These are phyloP conservation scores for Drosophila bocki DNA, from an alignment of 1,140 invertebrate genomes.

Conservation along the genomic window DNA sequence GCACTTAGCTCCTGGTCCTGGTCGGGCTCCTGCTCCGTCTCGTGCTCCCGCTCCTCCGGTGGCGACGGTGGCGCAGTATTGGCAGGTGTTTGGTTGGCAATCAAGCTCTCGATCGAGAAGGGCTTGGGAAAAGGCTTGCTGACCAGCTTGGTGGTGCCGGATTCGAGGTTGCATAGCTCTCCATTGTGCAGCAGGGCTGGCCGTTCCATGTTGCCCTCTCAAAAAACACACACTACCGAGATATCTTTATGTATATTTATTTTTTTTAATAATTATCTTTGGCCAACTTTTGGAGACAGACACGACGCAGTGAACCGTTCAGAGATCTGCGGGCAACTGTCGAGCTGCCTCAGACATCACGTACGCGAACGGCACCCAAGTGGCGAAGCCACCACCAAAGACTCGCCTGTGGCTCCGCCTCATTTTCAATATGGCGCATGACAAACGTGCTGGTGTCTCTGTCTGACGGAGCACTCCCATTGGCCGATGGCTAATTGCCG, in stretches of 20 bases:
- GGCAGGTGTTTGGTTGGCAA: slow-evolving; percentile 73
- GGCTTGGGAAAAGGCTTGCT: slow-evolving; percentile 76
- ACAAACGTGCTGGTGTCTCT: slow-evolving; percentile 49
- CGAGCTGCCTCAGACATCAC: slow-evolving; percentile 60
- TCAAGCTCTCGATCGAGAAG: slow-evolving; percentile 84
- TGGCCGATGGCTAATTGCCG: slow-evolving; percentile 49
- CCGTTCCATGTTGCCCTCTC: slow-evolving; percentile 60
- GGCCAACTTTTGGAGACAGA: neutral
- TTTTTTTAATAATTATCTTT: slow-evolving; percentile 15
- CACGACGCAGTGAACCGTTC: slow-evolving; percentile 82
- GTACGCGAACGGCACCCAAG: slow-evolving; percentile 55
- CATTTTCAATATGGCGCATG: slow-evolving; percentile 78
- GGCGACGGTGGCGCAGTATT: slow-evolving; percentile 31
- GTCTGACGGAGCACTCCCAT: slow-evolving; percentile 38
- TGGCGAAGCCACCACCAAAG: slow-evolving; percentile 35
- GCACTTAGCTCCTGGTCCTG: slow-evolving; percentile 68
- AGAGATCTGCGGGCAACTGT: slow-evolving; percentile 77
- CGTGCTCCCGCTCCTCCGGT: slow-evolving; percentile 38
- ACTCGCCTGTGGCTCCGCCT: slow-evolving; percentile 56
- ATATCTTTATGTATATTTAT: neutral
- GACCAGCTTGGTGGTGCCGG: slow-evolving; percentile 59
- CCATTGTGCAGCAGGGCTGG: slow-evolving; percentile 49
- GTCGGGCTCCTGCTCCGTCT: slow-evolving; percentile 54
- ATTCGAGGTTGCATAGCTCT: slow-evolving; percentile 24
- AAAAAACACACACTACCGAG: neutral